phyloP scores from a whole-genome alignment of 1,140 invertebrate genomes.

The Elymnias hypermnestra region DNA sequence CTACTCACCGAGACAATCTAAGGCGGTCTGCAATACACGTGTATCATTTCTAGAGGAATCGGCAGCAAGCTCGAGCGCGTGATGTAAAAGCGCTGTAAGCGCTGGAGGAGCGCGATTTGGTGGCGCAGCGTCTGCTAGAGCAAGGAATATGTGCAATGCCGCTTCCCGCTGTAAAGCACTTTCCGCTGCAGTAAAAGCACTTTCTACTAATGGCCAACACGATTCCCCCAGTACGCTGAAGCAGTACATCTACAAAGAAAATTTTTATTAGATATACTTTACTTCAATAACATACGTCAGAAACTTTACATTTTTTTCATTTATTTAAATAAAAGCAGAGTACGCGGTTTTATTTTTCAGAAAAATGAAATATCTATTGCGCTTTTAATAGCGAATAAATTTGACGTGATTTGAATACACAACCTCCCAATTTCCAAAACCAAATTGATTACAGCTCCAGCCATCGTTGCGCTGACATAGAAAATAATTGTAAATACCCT shows the following conservation, averaged over 20 bases:
- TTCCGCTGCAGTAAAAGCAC: conserved; percentile 36
- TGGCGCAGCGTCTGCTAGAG: conserved; percentile 86
- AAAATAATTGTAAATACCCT: conserved; percentile 27
- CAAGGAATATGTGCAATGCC: conserved; percentile 87
- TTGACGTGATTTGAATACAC: too few species aligned
- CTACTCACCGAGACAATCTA: conserved; percentile 84
- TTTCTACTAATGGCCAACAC: conserved; percentile 76
- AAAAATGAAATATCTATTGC: too few species aligned
- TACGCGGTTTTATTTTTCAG: too few species aligned
- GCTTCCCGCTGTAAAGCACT: conserved; percentile 81
- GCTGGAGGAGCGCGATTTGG: conserved; percentile 80
- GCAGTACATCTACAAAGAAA: conserved; percentile 83
- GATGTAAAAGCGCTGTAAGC: conserved; percentile 81
- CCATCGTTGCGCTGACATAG: too few species aligned
- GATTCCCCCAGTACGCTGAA: conserved; percentile 85
- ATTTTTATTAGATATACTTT: background rate
- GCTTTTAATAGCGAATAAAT: too few species aligned
- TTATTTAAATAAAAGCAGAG: too few species aligned
- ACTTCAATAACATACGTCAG: too few species aligned
- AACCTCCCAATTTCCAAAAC: too few species aligned
- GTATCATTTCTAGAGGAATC: conserved; percentile 70
- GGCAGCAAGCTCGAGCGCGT: conserved; percentile 81
- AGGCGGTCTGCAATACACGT: conserved; percentile 77
- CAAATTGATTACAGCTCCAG: too few species aligned
- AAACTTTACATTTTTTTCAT: too few species aligned